Percentiles rank a stretch among this genome's conserved stretches.
Evolutionary conservation across 2,113 vertebrate genomes (phyloP).

Genomic region (Microtus richardsoni): DNA sequence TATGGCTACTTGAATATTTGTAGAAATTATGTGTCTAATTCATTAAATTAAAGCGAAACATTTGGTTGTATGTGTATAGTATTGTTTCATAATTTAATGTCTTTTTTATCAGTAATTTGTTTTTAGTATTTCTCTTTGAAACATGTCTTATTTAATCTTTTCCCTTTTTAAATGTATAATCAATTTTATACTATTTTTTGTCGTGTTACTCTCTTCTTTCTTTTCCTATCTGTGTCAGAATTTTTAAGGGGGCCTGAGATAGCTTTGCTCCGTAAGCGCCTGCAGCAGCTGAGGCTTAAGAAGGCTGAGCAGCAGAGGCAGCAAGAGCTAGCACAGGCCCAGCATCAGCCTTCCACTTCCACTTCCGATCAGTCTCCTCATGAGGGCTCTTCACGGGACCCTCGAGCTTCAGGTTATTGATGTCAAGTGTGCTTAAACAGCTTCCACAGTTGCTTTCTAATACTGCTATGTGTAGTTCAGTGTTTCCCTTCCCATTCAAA

Average conservation of each 20-base stretch:
- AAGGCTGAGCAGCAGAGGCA: constrained; percentile 95
- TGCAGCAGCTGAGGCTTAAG: constrained; percentile 95
- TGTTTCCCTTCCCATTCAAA: constrained; percentile 74
- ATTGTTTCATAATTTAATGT: constrained; percentile 42
- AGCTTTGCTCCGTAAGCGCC: constrained; percentile 99
- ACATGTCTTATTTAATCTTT: constrained; percentile 51
- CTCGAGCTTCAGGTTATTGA: constrained; percentile 91
- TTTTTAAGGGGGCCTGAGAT: constrained; percentile 93
- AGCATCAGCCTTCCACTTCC: constrained; percentile 86
- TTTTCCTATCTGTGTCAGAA: constrained; percentile 89
- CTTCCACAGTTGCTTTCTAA: constrained; percentile 79
- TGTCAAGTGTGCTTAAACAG: constrained; percentile 83
- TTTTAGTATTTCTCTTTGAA: constrained; percentile 42
- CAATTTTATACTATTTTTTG: constrained; percentile 61
- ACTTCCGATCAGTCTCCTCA: constrained; percentile 86
- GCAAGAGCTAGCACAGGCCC: constrained; percentile 88
- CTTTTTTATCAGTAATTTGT: constrained; percentile 46
- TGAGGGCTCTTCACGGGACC: constrained; percentile 86
- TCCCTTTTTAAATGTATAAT: constrained; percentile 60
- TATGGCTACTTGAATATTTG: constrained; percentile 51
- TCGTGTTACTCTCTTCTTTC: constrained; percentile 73
- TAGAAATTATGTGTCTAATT: constrained; percentile 28
- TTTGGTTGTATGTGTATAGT: neutral
- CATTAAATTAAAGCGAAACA: neutral
- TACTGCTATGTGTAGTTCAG: constrained; percentile 83